Evolutionary conservation across 1,140 invertebrate genomes (phyloP).

Genomic region (Neodiprion virginianus): DNA sequence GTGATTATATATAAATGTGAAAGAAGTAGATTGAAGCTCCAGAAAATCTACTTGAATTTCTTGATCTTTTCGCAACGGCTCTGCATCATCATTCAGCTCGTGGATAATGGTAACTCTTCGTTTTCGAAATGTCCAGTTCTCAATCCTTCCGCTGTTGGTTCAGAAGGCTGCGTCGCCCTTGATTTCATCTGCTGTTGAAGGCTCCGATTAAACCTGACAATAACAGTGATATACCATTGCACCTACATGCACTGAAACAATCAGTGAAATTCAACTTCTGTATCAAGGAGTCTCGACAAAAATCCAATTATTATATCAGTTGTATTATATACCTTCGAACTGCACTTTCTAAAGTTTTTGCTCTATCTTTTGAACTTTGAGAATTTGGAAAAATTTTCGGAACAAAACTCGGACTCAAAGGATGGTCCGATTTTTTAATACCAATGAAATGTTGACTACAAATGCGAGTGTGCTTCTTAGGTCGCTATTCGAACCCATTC

Average conservation of each 20-base stretch:
- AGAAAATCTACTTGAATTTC: conserved; percentile 16
- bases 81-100: conserved; percentile 9
- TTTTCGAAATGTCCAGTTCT: conserved; percentile 10
- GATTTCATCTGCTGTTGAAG: conserved; percentile 10
- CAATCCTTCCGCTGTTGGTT: conserved; percentile 7
- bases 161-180: conserved; percentile 5
- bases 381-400: conserved; percentile 25
- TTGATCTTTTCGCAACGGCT: conserved; percentile 4
- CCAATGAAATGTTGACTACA: conserved; percentile 31
- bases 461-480: conserved; percentile 22
- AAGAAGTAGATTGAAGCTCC: conserved; percentile 12
- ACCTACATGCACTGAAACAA: background rate
- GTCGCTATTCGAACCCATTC: conserved; percentile 26
- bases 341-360: conserved; percentile 10
- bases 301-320: conserved; percentile 1
- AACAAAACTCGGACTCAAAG: conserved; percentile 25
- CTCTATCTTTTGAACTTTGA: conserved; percentile 5
- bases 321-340: conserved; percentile 14
- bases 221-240: background rate
- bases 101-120: background rate
- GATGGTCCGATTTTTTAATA: conserved; percentile 30
- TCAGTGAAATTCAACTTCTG: conserved; percentile 12
- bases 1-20: conserved; percentile 15
- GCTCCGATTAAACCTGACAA: conserved; percentile 13
- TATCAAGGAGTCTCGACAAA: background rate